Base-by-base conservation (phyloP, 37 sponge, comb jelly and placozoan species). In the Mnemiopsis leidyi region DNA sequence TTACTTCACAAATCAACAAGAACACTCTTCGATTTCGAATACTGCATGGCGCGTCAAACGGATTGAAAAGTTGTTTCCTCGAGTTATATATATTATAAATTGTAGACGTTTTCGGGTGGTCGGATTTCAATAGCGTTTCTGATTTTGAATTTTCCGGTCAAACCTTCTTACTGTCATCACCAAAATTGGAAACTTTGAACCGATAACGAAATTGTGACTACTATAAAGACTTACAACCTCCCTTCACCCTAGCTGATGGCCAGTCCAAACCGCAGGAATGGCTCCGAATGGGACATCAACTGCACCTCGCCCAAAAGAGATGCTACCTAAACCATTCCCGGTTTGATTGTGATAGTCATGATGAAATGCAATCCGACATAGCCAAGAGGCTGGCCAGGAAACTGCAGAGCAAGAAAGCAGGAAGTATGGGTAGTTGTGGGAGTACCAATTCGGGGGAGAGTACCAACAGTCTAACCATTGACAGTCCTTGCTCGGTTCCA, bases 201-300 rank as follows among this genome's bases (percentile, higher is more conserved):
- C n/a, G n/a, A n/a, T n/a, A n/a, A n/a, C n/a, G n/a, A n/a, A n/a
- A n/a, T n/a, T n/a, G n/a, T n/a, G n/a, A n/a, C n/a, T n/a, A n/a
- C n/a, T n/a, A n/a, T n/a, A n/a, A n/a, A n/a, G n/a, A 48, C 61
- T 13, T 18, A 48, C 61, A 48, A 18, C 61, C 13, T 13, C 5
- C 61, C 61, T 48, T 48, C 61, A 48, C 61, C 61, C 61, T 48
- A 48, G 61, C 61, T 48, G 61, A 48, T 48, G 61, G 61, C 61
- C 61, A 18, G 61, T 13, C 5, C 61, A 48, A 48, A 48, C 30
- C 75, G 61, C 90, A 85, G 90, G 90, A 85, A 33, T 85, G 90
- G 90, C 61, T 85, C 23, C 7, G 61, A 37, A 38, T 23, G 30
- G 38, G 90, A 28, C 90, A 85, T 61, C 38, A 85, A 28, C 33